Evolutionary conservation across 2,888 invertebrate genomes (phyloP).

Genomic region (Diplazon laetatorius): DNA sequence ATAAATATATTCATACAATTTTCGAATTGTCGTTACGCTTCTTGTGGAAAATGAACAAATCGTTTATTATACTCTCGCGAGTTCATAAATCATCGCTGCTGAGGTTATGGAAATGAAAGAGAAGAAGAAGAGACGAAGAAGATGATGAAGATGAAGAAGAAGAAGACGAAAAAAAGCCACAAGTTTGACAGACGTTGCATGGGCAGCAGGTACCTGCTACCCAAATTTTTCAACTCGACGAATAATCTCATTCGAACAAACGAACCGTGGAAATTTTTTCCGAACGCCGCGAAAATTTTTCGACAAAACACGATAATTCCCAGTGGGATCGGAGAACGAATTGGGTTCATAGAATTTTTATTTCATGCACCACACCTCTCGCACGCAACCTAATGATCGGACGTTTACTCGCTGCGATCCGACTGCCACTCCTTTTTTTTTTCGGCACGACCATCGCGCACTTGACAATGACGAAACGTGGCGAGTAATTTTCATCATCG

Average conservation of each 20-base stretch:
- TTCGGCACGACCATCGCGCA: slow-evolving; percentile 7
- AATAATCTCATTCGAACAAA: slow-evolving; percentile 60
- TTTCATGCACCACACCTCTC: neutral
- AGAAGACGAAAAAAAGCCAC: neutral
- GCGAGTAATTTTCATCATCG: slow-evolving; percentile 28
- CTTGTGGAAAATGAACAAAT: slow-evolving; percentile 9
- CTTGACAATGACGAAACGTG: slow-evolving; percentile 19
- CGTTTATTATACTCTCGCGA: slow-evolving; percentile 14
- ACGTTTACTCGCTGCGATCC: slow-evolving; percentile 19
- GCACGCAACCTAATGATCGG: slow-evolving; percentile 13
- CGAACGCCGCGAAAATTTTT: slow-evolving; percentile 20
- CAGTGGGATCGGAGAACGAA: slow-evolving; percentile 18
- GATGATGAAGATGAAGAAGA: neutral
- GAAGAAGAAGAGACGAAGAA: slow-evolving; percentile 29
- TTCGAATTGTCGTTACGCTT: slow-evolving; percentile 27
- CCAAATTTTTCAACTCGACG: slow-evolving; percentile 32
- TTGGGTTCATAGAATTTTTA: slow-evolving; percentile 11
- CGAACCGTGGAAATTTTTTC: slow-evolving; percentile 59
- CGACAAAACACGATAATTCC: slow-evolving; percentile 22
- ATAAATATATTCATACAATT: too few species aligned
- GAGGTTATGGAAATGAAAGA: slow-evolving; percentile 48
- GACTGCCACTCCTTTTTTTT: slow-evolving; percentile 41
- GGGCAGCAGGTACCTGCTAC: slow-evolving; percentile 54
- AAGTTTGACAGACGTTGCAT: slow-evolving; percentile 5
- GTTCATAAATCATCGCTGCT: slow-evolving; percentile 54